Base-by-base conservation (phyloP, 2,888 invertebrate species). In the Minunthozetes semirufus region DNA sequence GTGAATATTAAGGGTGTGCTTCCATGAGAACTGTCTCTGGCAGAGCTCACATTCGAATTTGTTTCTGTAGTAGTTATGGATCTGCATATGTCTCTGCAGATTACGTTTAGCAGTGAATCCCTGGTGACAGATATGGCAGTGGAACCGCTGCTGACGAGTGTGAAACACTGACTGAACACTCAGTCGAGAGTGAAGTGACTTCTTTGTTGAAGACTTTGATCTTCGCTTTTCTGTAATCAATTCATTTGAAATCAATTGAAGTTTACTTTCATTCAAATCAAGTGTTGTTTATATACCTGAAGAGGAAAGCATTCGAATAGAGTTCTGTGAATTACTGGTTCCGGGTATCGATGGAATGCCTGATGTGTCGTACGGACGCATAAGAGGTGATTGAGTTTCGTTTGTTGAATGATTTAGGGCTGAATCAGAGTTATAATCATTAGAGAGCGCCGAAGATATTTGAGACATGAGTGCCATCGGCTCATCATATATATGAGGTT, bases 1-100 rank as follows among this genome's bases (percentile, higher is more conserved):
- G 46, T 77, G 77, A 25, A 75, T 71, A 68, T 74, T 72, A 38
- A 76, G 76, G 59, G 76, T 77, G 68, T 77, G 76, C 72, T 77
- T 77, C 77, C 77, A 77, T n/a, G 70, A 50, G 59, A 77, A 77
- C 66, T 70, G 70, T 38, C 74, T 70, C 17, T 72, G 22, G 70
- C 77, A 77, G 46, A 76, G 66, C n/a, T 77, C 76, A 50, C 77
- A 77, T 13, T 72, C 50, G 42, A 63, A 77, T 29, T 72, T 61
- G 46, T 50, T 63, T 66, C 77, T 72, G 33, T 72, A 59, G n/a
- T 74, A 72, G 53, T 53, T 63, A 72, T 77, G 77, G 38, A 77
- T 74, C 29, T 73, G 66, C 38, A 56, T 72, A 61, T 77, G 77
- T 46, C 77, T 46, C 61, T 77, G 76, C 72, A 77, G 42, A 50